Conservation (phyloP, 2,113 vertebrate species). For the Salvelinus sp. region DNA sequence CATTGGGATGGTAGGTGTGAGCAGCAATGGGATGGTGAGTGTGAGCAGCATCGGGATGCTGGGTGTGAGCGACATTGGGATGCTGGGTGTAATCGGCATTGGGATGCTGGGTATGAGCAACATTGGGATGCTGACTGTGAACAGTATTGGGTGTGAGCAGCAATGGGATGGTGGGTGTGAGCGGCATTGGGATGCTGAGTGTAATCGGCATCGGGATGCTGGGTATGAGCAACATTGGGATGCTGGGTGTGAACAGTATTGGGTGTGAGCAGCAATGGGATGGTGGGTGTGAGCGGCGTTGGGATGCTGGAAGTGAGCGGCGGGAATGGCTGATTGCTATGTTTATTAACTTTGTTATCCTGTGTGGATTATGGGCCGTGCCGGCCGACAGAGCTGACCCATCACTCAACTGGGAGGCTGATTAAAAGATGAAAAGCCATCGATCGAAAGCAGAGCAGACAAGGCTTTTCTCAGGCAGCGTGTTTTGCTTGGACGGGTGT, state of each 20-base stretch:
- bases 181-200: no score
- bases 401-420: slow-evolving; percentile 44
- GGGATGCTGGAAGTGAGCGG: slow-evolving; percentile 9
- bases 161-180: no score
- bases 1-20: no score
- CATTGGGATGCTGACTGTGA: no score
- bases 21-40: no score
- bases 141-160: no score
- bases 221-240: no score
- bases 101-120: rapidly evolving
- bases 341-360: slow-evolving; percentile 46
- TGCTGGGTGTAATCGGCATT: rapidly evolving
- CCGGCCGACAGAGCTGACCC: slow-evolving; percentile 24
- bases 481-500: slow-evolving; percentile 10
- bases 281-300: slow-evolving; percentile 5
- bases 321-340: background rate
- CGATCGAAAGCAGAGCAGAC: slow-evolving; percentile 32
- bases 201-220: no score
- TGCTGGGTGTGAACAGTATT: no score
- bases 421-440: slow-evolving; percentile 66
- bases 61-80: no score
- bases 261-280: background rate
- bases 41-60: no score
- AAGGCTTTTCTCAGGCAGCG: slow-evolving; percentile 18
- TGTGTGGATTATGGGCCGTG: slow-evolving; percentile 37